Conservation (phyloP, 2,113 vertebrate species). For the Elephantulus edwardii region DNA sequence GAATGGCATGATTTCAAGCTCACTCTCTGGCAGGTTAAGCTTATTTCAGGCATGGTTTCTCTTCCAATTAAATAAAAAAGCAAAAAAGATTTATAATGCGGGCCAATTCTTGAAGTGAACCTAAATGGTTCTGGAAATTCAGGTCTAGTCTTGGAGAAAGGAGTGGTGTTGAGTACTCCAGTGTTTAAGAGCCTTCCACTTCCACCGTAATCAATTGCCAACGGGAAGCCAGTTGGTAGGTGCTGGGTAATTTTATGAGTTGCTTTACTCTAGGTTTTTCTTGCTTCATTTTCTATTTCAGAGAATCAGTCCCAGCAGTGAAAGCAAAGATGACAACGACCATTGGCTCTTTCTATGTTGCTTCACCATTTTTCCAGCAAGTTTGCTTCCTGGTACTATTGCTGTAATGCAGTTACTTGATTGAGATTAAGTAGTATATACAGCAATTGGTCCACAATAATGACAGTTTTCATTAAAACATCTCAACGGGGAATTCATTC, state of each 20-base stretch:
- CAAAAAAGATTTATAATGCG: neutral
- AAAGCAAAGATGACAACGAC: neutral
- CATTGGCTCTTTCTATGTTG: neutral
- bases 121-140: neutral
- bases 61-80: constrained; percentile 58
- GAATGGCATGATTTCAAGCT: constrained; percentile 6
- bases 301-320: constrained; percentile 4
- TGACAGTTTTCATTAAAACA: neutral
- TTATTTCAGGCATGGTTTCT: constrained; percentile 22
- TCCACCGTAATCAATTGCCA: neutral
- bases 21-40: constrained; percentile 4
- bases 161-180: neutral
- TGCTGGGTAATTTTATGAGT: neutral
- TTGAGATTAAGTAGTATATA: neutral
- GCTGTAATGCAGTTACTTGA: neutral
- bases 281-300: neutral
- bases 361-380: constrained; percentile 28
- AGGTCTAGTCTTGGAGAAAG: neutral
- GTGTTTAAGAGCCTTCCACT: neutral
- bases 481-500: fast-evolving
- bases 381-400: neutral
- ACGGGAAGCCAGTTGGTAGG: neutral
- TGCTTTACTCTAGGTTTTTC: constrained; percentile 11
- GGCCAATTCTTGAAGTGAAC: constrained; percentile 32
- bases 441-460: neutral